These are phyloP conservation scores for Notocelia uddmanniana DNA, from an alignment of 2,888 invertebrate genomes.

Conservation along the genomic window DNA sequence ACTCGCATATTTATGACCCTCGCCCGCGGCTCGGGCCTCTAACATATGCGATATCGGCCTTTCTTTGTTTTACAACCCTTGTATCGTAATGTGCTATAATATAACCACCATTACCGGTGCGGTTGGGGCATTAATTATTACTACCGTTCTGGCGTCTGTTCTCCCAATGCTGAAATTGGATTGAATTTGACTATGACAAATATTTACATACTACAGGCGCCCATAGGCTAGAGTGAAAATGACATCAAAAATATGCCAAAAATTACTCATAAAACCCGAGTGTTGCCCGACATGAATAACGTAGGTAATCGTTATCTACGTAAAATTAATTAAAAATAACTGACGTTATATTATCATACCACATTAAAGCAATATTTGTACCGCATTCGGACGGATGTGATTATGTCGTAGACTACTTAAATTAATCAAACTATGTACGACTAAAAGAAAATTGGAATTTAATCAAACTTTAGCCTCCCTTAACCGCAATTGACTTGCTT, in stretches of 20 bases:
- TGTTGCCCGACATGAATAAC: background rate
- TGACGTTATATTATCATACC: background rate
- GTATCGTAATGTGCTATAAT: no score
- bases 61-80: no score
- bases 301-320: background rate
- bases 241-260: background rate
- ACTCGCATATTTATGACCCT: no score
- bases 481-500: slow-evolving; percentile 6
- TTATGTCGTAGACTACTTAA: background rate
- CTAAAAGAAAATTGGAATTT: background rate
- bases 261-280: background rate
- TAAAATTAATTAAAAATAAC: no score
- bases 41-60: no score
- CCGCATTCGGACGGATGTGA: background rate
- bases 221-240: no score
- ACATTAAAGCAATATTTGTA: background rate
- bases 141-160: background rate
- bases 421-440: no score
- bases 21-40: no score
- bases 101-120: no score
- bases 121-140: no score
- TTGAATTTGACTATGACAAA: no score
- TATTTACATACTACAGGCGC: no score
- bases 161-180: background rate
- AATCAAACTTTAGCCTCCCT: background rate